phyloP scores from a whole-genome alignment of 2,888 invertebrate genomes.

The Cheilosia urbana region DNA sequence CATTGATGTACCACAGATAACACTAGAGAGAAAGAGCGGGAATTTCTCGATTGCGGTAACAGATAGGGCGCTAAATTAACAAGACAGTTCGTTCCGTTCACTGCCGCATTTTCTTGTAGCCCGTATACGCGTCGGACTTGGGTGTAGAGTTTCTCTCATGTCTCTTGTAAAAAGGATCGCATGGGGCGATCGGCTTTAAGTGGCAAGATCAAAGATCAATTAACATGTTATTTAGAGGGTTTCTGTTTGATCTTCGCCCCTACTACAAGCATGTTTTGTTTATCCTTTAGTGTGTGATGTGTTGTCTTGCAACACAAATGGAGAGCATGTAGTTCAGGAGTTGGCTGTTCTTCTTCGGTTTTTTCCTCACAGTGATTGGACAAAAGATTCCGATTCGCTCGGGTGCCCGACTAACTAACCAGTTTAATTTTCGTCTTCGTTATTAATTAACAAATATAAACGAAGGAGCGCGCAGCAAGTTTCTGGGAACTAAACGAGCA shows the following conservation, averaged over 20 bases:
- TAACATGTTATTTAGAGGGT: conserved; percentile 73
- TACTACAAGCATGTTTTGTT: conserved; percentile 39
- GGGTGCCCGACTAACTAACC: conserved; percentile 11
- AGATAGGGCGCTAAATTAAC: conserved; percentile 75
- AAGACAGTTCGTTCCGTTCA: conserved; percentile 67
- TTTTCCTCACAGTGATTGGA: conserved; percentile 24
- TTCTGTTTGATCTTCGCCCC: conserved; percentile 67
- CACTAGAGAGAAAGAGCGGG: conserved; percentile 37
- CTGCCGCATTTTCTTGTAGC: conserved; percentile 61
- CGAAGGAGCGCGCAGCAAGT: background rate
- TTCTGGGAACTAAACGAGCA: conserved; percentile 21
- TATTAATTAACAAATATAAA: conserved; percentile 31
- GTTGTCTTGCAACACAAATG: conserved; percentile 10
- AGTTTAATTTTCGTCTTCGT: conserved; percentile 28
- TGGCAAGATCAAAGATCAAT: conserved; percentile 75
- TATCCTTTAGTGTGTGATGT: conserved; percentile 58
- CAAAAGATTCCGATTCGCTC: conserved; percentile 41
- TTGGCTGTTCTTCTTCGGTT: background rate
- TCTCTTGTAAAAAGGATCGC: conserved; percentile 57
- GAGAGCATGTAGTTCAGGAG: conserved; percentile 35
- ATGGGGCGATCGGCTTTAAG: conserved; percentile 71
- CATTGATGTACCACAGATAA: conserved; percentile 66
- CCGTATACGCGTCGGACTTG: background rate
- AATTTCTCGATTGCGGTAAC: conserved; percentile 64
- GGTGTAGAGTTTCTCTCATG: conserved; percentile 41